These are phyloP conservation scores for Pharmacophagus antenor DNA, from an alignment of 2,888 invertebrate genomes.

Conservation along the genomic window DNA sequence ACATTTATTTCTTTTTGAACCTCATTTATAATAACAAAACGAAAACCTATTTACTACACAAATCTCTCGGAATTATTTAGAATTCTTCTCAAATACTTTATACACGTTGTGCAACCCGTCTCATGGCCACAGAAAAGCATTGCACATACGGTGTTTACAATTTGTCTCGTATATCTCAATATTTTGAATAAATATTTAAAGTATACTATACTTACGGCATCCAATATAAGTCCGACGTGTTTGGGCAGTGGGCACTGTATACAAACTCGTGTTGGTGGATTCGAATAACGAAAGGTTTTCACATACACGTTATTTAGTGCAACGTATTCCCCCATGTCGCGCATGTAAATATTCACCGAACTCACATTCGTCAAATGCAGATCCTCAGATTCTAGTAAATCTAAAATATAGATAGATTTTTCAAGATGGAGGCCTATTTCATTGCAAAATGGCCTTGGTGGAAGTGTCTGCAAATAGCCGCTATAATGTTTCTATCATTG, in stretches of 20 bases:
- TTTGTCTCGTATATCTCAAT: no score
- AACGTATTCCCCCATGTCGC: conserved; percentile 89
- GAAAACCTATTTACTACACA: no score
- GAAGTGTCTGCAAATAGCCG: no score
- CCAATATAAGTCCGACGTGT: conserved; percentile 87
- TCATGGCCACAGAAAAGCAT: no score
- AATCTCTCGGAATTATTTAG: no score
- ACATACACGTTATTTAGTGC: conserved; percentile 89
- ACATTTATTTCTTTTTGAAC: no score
- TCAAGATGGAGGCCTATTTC: no score
- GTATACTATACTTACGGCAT: conserved; percentile 80
- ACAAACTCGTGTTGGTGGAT: conserved; percentile 93
- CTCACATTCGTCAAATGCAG: conserved; percentile 85
- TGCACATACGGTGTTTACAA: no score
- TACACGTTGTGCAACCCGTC: no score
- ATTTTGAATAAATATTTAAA: not conserved
- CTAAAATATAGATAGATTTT: conserved; percentile 58
- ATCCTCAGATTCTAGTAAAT: conserved; percentile 69
- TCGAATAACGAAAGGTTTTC: conserved; percentile 85
- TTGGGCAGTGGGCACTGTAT: conserved; percentile 88
- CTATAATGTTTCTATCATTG: no score
- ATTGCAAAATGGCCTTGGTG: not conserved
- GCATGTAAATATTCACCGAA: conserved; percentile 91
- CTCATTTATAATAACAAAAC: no score
- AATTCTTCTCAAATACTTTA: no score